Conservation (phyloP, 2,888 invertebrate genomes). For the Druceiella hillmani region DNA sequence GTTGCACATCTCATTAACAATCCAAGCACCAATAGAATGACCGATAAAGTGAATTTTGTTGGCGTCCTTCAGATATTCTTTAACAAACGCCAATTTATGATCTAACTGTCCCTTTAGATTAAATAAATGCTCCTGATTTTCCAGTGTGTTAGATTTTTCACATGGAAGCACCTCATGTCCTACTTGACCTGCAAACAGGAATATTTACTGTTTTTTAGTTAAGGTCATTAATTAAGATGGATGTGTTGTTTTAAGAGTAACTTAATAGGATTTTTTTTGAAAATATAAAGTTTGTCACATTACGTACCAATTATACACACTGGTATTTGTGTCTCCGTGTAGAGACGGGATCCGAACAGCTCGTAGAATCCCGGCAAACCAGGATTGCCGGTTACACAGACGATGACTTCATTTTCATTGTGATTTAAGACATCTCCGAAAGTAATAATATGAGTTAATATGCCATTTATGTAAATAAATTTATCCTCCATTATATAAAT, state of each 20-base stretch:
- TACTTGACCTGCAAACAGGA: conserved; percentile 75
- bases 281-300: not conserved
- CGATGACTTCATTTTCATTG: conserved; percentile 56
- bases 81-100: conserved; percentile 76
- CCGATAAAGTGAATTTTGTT: conserved; percentile 78
- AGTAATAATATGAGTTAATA: conserved; percentile 67
- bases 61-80: conserved; percentile 62
- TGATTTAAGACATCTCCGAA: conserved; percentile 63
- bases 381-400: conserved; percentile 85
- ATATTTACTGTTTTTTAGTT: no score
- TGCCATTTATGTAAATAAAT: no score
- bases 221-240: conserved; percentile 46
- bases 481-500: no score
- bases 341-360: conserved; percentile 62
- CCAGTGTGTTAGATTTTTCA: conserved; percentile 41
- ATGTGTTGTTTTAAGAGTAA: no score
- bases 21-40: conserved; percentile 89
- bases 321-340: conserved; percentile 58
- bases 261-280: conserved; percentile 5
- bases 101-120: conserved; percentile 72
- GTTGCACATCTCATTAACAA: conserved; percentile 66
- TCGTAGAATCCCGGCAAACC: conserved; percentile 78
- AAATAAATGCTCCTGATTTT: conserved; percentile 57
- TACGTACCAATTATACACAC: conserved; percentile 70
- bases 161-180: conserved; percentile 52